These are phyloP conservation scores for Trogon melanurus DNA, from an alignment of 2,113 vertebrate genomes.

Conservation along the genomic window DNA sequence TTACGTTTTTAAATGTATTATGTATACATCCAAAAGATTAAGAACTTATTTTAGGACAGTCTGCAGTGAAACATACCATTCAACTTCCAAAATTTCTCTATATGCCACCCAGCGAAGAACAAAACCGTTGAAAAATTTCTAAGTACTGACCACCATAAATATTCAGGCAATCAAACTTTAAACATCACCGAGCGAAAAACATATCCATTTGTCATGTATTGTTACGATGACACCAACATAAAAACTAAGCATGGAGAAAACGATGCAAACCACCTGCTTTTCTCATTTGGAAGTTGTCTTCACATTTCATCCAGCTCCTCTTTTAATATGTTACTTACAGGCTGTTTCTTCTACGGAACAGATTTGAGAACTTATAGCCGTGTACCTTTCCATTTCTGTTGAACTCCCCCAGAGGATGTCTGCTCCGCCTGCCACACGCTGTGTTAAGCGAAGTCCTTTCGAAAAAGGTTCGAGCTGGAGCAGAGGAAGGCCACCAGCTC, in stretches of 20 bases:
- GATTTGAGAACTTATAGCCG: neutral
- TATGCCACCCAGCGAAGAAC: neutral
- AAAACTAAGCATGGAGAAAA: neutral
- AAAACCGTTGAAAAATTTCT: neutral
- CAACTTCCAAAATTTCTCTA: neutral
- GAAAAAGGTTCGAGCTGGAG: neutral
- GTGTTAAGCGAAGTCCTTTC: neutral
- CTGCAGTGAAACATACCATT: neutral
- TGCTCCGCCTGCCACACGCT: rapidly evolving
- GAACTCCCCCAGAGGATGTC: neutral
- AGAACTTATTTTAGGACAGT: neutral
- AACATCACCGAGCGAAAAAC: neutral
- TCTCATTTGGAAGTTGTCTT: neutral
- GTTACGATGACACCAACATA: neutral
- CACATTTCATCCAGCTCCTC: neutral
- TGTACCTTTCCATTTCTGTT: neutral
- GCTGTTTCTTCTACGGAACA: neutral
- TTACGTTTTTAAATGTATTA: neutral
- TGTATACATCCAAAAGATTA: neutral
- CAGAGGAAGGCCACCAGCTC: neutral
- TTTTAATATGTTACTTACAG: neutral
- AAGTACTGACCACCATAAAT: neutral
- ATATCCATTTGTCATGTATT: neutral
- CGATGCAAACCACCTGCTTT: neutral
- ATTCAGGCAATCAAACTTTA: conserved; percentile 22